phyloP scores from a whole-genome alignment of 2,113 vertebrate genomes.

The Xyliphius kryptos region DNA sequence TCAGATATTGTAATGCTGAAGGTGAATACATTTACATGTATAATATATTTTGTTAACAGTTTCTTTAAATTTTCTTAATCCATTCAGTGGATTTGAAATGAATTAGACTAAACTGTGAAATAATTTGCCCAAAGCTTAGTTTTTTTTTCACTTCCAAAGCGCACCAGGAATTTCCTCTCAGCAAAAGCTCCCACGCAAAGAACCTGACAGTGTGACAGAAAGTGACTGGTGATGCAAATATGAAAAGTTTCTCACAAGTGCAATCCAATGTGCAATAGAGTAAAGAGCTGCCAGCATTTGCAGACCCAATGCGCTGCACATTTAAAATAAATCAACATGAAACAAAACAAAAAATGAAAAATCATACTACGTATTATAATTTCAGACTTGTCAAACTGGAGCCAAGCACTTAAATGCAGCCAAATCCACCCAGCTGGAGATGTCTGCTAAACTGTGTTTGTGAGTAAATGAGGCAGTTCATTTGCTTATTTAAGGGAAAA shows the following conservation, averaged over 20 bases:
- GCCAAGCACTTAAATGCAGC: not conserved
- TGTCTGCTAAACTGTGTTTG: too few species aligned
- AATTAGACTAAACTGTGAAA: too few species aligned
- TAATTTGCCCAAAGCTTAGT: not conserved
- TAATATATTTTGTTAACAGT: too few species aligned
- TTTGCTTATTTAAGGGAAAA: slow-evolving; percentile 7
- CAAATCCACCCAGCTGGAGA: not conserved
- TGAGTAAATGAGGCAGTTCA: not conserved
- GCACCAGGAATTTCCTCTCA: not conserved
- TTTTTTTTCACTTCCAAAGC: slow-evolving; percentile 1
- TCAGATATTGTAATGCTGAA: too few species aligned
- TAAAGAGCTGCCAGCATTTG: slow-evolving; percentile 14
- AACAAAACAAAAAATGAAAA: too few species aligned
- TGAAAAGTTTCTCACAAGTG: slow-evolving; percentile 17
- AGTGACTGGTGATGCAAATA: slow-evolving; percentile 1
- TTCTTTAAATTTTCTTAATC: too few species aligned
- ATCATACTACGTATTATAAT: not conserved
- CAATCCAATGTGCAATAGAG: slow-evolving; percentile 20
- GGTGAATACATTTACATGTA: too few species aligned
- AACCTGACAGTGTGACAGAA: slow-evolving; percentile 7
- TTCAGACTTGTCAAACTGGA: slow-evolving; percentile 1
- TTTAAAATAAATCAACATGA: too few species aligned
- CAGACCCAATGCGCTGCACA: too few species aligned
- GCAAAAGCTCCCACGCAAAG: not conserved
- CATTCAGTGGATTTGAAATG: too few species aligned